Base-by-base conservation (phyloP, 2,113 vertebrate genomes). In the Esox niger region DNA sequence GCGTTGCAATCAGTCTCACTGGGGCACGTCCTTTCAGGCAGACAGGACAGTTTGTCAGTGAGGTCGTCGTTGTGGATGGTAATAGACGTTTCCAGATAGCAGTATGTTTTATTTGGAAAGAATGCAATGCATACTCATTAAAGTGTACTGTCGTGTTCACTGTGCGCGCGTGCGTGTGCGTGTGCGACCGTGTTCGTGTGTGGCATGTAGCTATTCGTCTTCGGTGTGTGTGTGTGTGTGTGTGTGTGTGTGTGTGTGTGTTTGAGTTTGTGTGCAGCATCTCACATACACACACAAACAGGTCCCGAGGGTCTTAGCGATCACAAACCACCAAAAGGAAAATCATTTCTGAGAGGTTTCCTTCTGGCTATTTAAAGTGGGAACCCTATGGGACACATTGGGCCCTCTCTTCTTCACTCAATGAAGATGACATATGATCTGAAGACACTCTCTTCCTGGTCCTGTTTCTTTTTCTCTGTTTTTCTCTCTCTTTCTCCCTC, bases 291-390 rank as follows among this genome's bases (percentile, higher is more conserved):
- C 17, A 57, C 72, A 81, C 81, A 83, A 81, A 84, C 81, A 80
- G 77, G 77, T 88, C 86, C 84, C 83, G 68, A 70, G 84, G 85
- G 83, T 81, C 81, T 62, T 82, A 47, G 59, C 76, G 70, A 85
- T 89, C 80, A 84, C 83, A 84, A 75, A 74, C 81, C 79, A 84
- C 83, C 87, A 81, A 83, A 81, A 88, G 87, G 81, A 83, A 88
- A 83, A 85, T 83, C 82, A 86, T 90, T 89, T 90, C 87, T 79
- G 83, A 87, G 85, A 87, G 84, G 84, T 87, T 90, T 66, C 84
- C 84, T 82, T 82, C 77, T 81, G 66, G 68, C 81, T 87, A 30
- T 33, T 21, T 31, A n/a, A 21, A 32, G 63, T 43, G 84, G 71
- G 73, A 78, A 76, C 82, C 89, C 86, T 74, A 66, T 82, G 87